phyloP scores from a whole-genome alignment of 2,113 vertebrate genomes.

The Tichodroma muraria region DNA sequence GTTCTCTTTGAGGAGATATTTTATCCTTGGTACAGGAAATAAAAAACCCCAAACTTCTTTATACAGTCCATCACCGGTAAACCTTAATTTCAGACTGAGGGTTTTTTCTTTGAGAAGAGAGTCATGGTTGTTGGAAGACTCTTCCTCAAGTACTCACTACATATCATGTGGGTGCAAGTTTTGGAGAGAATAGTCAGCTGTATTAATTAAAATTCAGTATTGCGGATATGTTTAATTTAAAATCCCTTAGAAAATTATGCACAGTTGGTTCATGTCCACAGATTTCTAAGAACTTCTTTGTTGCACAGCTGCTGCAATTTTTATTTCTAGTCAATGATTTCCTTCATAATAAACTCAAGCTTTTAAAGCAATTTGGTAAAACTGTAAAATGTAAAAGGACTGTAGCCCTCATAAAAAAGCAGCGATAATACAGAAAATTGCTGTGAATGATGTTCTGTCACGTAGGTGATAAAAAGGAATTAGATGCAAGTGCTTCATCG shows the following conservation, averaged over 20 bases:
- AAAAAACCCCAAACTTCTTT: neutral
- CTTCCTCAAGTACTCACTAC: neutral
- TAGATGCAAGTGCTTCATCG: neutral
- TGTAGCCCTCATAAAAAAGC: neutral
- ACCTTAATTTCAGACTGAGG: neutral
- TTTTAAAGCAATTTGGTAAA: conserved; percentile 39
- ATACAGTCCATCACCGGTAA: neutral
- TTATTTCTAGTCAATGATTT: conserved; percentile 13
- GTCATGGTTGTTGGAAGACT: neutral
- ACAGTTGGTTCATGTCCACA: conserved; percentile 15
- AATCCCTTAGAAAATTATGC: conserved; percentile 27
- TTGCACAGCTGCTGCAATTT: conserved; percentile 45
- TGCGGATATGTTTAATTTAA: conserved; percentile 23
- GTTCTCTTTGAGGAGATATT: neutral
- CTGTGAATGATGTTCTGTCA: conserved; percentile 28
- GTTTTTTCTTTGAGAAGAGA: neutral
- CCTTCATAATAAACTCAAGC: conserved; percentile 26
- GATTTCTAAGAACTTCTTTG: conserved; percentile 45
- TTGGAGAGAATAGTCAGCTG: neutral
- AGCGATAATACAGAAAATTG: neutral
- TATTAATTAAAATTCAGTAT: conserved; percentile 57
- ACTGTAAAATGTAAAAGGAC: neutral
- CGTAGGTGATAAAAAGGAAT: conserved; percentile 9
- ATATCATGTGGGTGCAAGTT: neutral
- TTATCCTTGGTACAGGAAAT: neutral